A percentile compares a stretch with the other conserved stretches of the same genome.
Evolutionary conservation across 2,113 vertebrate species (phyloP).

Genomic region (Euleptes europaea): DNA sequence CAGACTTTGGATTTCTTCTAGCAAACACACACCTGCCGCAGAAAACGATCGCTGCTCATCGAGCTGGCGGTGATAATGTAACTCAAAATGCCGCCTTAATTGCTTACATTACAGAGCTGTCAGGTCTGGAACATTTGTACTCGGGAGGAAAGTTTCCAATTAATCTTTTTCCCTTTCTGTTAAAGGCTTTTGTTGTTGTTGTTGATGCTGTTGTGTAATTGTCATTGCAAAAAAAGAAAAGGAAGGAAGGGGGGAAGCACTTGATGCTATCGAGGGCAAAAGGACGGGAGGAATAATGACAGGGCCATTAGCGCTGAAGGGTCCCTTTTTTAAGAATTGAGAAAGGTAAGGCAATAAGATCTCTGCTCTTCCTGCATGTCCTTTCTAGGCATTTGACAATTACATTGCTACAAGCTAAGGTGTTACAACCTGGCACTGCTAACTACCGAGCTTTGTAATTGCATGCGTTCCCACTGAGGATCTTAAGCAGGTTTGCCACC

Average conservation of each 20-base stretch:
- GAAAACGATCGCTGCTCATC: constrained; percentile 49
- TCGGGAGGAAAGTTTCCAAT: constrained; percentile 65
- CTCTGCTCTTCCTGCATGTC: background rate
- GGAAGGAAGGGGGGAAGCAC: constrained; percentile 4
- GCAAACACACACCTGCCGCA: constrained; percentile 19
- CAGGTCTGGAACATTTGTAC: constrained; percentile 66
- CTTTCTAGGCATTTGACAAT: background rate
- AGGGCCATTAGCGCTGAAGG: constrained; percentile 30
- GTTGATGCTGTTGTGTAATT: constrained; percentile 43
- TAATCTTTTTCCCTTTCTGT: constrained; percentile 71
- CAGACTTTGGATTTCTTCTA: constrained; percentile 17
- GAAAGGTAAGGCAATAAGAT: background rate
- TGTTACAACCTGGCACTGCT: background rate
- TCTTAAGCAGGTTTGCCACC: background rate
- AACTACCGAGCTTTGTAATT: background rate
- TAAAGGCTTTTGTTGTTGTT: constrained; percentile 40
- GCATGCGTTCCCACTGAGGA: background rate
- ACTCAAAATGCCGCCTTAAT: constrained; percentile 57
- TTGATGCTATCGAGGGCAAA: constrained; percentile 35
- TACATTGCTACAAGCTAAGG: background rate
- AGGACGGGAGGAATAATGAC: constrained; percentile 46
- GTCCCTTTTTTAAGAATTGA: constrained; percentile 12
- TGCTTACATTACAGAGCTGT: constrained; percentile 62
- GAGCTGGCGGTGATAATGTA: constrained; percentile 51
- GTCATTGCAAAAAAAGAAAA: constrained; percentile 11